Evolutionary conservation across 2,888 invertebrate genomes (phyloP).

Genomic region (Thecocarcelia acutangulata): DNA sequence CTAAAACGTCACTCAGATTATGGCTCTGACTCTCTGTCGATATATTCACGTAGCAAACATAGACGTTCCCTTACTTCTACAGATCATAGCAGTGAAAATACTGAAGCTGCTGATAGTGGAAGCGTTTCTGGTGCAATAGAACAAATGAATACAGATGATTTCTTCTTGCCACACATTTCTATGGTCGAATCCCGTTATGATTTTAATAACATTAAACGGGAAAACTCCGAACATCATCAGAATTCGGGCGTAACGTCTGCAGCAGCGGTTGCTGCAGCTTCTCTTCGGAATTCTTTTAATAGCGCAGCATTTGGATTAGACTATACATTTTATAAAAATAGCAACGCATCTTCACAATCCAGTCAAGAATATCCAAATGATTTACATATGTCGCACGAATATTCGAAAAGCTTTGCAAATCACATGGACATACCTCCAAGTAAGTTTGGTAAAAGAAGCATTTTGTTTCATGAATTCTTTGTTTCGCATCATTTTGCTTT

Average conservation of each 20-base stretch:
- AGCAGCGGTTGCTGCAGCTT: constrained; percentile 67
- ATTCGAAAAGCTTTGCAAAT: constrained; percentile 80
- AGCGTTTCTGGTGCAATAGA: constrained; percentile 78
- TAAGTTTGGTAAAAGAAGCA: constrained; percentile 71
- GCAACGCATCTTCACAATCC: constrained; percentile 62
- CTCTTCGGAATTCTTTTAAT: constrained; percentile 76
- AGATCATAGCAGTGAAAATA: constrained; percentile 72
- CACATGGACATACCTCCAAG: constrained; percentile 82
- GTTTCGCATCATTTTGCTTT: too few species aligned
- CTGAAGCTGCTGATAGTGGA: constrained; percentile 75
- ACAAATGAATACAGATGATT: constrained; percentile 79
- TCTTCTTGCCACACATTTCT: constrained; percentile 80
- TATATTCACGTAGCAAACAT: constrained; percentile 79
- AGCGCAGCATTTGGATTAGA: constrained; percentile 77
- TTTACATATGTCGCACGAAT: constrained; percentile 79
- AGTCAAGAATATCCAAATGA: constrained; percentile 80
- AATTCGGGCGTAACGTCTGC: constrained; percentile 40
- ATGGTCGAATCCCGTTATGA: constrained; percentile 80
- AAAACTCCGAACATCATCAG: constrained; percentile 75
- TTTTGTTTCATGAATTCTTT: not conserved
- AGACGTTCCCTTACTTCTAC: constrained; percentile 74
- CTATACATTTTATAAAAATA: constrained; percentile 78
- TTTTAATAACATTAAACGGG: constrained; percentile 79
- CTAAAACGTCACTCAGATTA: constrained; percentile 78
- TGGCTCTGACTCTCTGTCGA: constrained; percentile 78